Base-by-base conservation (phyloP, 2,797 vertebrate genomes). In the Cichlasoma orientale region DNA sequence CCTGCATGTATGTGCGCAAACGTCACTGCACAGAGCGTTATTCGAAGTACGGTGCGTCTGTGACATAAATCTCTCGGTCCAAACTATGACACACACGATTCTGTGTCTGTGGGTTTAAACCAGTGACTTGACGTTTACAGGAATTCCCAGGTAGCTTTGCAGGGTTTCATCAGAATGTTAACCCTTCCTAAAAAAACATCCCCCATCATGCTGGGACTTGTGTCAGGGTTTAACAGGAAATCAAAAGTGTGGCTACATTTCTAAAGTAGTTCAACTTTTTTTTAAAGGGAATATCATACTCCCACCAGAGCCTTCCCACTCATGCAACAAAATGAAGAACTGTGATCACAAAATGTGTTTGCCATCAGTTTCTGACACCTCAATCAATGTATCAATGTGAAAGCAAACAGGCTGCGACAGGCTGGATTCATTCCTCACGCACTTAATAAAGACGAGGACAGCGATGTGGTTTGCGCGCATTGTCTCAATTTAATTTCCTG, bases 151-250 rank as follows among this genome's bases (percentile, higher is more conserved):
- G 9, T 23, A 25, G 44, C 74, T 54, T 77, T 13, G 4, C 4
- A 27, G 19, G 58, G 82, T 69, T 73, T 27, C 50, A 10, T 54
- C 14, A 61, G 19, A 80, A 44, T 6, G 31, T 8, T 31, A 23
- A 10, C 4, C 72, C 14, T 69, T 82, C 38, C 50, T 6, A 14
- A 4, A 38, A n/a, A 33, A 9, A 27, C 27, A 10, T 54, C 9
- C n/a, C 25, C 1, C n/a, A 25, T 54, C 75, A 55, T 50, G 77
- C 41, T 74, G 57, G n/a, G 47, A 82, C 82, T 33, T 85, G 87
- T 27, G 47, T 74, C 14, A 25, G 1, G 2, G n/a, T 27, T 74
- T 29, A n/a, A 36, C 25, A 31, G 63, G 25, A 68, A 9, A 19
- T 0, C 2, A 47, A 36, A 72, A 50, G 33, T 29, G n/a, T 36